Evolutionary conservation across 2,888 invertebrate species (phyloP).

Genomic region (Cyaniris semiargus): DNA sequence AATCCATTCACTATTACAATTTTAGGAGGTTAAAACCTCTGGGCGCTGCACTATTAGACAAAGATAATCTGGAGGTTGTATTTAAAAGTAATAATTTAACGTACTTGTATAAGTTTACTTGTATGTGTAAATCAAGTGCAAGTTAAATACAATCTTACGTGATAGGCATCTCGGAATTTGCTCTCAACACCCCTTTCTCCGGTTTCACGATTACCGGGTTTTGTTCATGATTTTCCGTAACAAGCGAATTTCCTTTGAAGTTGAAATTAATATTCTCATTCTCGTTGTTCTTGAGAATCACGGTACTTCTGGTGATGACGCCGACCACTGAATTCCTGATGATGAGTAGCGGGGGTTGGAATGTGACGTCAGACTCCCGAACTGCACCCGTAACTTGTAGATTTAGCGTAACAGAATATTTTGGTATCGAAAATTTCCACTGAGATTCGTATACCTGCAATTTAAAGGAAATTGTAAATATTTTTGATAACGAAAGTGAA

Average conservation of each 20-base stretch:
- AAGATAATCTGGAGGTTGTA: too few species aligned
- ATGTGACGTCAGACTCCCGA: slow-evolving; percentile 82
- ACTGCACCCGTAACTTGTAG: slow-evolving; percentile 84
- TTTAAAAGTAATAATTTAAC: too few species aligned
- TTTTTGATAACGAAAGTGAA: too few species aligned
- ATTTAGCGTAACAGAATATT: slow-evolving; percentile 74
- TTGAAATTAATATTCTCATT: slow-evolving; percentile 71
- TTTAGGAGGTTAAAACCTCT: too few species aligned
- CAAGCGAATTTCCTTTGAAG: slow-evolving; percentile 77
- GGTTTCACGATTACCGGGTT: slow-evolving; percentile 75
- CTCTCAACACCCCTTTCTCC: slow-evolving; percentile 68
- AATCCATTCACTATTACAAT: too few species aligned
- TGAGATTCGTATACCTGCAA: slow-evolving; percentile 81
- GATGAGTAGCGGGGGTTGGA: slow-evolving; percentile 79
- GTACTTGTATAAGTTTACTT: too few species aligned
- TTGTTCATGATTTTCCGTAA: slow-evolving; percentile 77
- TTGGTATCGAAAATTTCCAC: slow-evolving; percentile 83
- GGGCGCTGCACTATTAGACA: too few species aligned
- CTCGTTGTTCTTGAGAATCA: slow-evolving; percentile 79
- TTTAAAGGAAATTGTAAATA: not conserved
- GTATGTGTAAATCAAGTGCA: too few species aligned
- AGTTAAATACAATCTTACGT: slow-evolving; percentile 59
- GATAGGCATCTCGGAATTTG: slow-evolving; percentile 72
- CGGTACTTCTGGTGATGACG: slow-evolving; percentile 63
- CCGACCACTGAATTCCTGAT: slow-evolving; percentile 83